Evolutionary conservation across 2,797 vertebrate species (phyloP).

Genomic region (Peromyscus aztecus): DNA sequence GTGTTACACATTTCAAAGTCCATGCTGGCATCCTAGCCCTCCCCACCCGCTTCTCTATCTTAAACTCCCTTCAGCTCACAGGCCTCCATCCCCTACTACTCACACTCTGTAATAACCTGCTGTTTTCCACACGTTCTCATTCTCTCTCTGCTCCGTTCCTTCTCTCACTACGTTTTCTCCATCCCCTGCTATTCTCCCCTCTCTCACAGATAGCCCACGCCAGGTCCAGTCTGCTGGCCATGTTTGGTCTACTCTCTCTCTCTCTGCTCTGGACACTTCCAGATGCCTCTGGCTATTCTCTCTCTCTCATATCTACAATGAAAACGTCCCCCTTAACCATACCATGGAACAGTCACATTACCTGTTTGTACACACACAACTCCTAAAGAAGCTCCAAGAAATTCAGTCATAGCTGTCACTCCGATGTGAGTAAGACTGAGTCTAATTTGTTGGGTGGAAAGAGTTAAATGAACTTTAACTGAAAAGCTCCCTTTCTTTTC

Average conservation of each 20-base stretch:
- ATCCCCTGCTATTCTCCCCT: background rate
- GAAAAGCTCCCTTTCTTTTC: constrained; percentile 90
- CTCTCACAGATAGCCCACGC: background rate
- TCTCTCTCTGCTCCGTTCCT: background rate
- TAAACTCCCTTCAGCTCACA: too few species aligned
- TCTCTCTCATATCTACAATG: background rate
- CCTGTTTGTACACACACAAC: background rate
- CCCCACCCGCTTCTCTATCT: background rate
- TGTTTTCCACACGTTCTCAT: background rate
- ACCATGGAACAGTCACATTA: background rate
- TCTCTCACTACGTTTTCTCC: fast-evolving
- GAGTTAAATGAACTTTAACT: constrained; percentile 96
- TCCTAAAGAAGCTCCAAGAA: constrained; percentile 23
- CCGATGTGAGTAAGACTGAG: constrained; percentile 79
- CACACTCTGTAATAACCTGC: background rate
- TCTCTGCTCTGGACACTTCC: background rate
- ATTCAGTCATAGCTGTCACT: constrained; percentile 83
- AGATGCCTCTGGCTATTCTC: background rate
- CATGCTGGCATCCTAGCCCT: background rate
- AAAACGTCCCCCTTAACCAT: background rate
- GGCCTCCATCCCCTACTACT: too few species aligned
- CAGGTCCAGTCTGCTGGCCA: background rate
- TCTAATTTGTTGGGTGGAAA: constrained; percentile 91
- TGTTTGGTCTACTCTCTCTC: background rate
- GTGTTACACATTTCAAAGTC: background rate